Evolutionary conservation across 2,888 invertebrate species (phyloP), one percentile per base, ranked within the genome.

Genomic region (Thysanoteuthis rhombus): DNA sequence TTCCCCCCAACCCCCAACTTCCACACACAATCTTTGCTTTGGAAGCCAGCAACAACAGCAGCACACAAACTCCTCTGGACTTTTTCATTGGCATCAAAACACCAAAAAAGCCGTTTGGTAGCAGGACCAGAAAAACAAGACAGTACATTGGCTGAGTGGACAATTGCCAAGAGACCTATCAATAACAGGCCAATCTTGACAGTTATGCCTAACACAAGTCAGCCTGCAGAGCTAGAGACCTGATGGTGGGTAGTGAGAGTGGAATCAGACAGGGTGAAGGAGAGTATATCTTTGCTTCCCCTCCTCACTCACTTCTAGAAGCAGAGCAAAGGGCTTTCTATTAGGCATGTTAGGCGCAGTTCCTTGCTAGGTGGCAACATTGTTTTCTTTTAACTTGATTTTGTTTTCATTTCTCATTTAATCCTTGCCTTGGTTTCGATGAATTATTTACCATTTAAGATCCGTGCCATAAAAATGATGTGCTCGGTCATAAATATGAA

Each of bases 61-160:
- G 75, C 75, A 75, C 16, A 75, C 75, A 36, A 75, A 75, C n/a
- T 75, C 75, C 36, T 75, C 75, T 75, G 75, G n/a, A 75, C 75
- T 75, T 75, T 75, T 75, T 75, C 75, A 75, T 16, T n/a, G 75
- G 75, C 75, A 75, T 75, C 75, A 75, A 75, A 75, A n/a, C 75
- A n/a, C n/a, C n/a, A 75, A 75, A n/a, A 75, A 75, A 75, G n/a
- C n/a, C 75, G n/a, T 75, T 75, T 75, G n/a, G 75, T 75, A 75
- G n/a, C 75, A 75, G 75, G n/a, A n/a, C n/a, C n/a, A 75, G 75
- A 75, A 75, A 52, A 75, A 75, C 19, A 75, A n/a, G 75, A 12
- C n/a, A 75, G 75, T 75, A n/a, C 1, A 36, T n/a, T 75, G 75
- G 75, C 36, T 75, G n/a, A 75, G n/a, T 75, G 75, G n/a, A 75